Base-by-base conservation (phyloP, 1,140 invertebrate genomes). In the Lepidurus apus region DNA sequence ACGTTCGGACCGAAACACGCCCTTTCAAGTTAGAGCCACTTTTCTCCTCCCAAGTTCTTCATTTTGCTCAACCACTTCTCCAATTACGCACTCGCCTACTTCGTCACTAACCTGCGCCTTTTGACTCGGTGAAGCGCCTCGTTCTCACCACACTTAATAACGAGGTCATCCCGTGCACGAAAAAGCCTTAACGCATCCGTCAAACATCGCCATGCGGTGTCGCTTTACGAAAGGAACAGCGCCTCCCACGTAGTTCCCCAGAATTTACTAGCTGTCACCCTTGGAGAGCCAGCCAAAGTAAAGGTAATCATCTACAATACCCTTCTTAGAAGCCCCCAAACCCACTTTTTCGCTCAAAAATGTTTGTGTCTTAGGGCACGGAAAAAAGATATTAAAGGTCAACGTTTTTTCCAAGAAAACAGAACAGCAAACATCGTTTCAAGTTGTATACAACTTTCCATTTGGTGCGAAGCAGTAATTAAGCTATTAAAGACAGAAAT, bases 21-120 rank as follows among this genome's bases (percentile, higher is more conserved):
- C 53, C 53, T 65, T 10, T 9, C 53, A 34, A 34, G 34, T 65
- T 65, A 13, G 9, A 65, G 53, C 53, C 21, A 65, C 53, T 65
- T 21, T 65, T 21, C 21, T 21, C 4, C 34, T 65, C 53, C 8
- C 17, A 65, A 65, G 17, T 65, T 7, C 9, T 65, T 65, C 1
- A 65, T 65, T 65, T 65, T 17, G 53, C 53, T 65, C 53, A 65
- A 65, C 53, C 53, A 65, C 53, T 65, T 65, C 53, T 65, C 53
- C 53, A 21, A 65, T 65, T 65, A 65, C 53, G 1, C 45, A 1
- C 45, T 47, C 10, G 17, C 45, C 7, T 21, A 34, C 34, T 34
- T 34, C 34, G 4, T 7, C 53, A 65, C 53, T 65, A 9, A 65
- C 21, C n/a, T 65, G 21, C 53, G 21, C 53, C 53, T 65, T 21